Evolutionary conservation across 2,797 vertebrate species (phyloP).

Genomic region (Coranthus polyacanthus): DNA sequence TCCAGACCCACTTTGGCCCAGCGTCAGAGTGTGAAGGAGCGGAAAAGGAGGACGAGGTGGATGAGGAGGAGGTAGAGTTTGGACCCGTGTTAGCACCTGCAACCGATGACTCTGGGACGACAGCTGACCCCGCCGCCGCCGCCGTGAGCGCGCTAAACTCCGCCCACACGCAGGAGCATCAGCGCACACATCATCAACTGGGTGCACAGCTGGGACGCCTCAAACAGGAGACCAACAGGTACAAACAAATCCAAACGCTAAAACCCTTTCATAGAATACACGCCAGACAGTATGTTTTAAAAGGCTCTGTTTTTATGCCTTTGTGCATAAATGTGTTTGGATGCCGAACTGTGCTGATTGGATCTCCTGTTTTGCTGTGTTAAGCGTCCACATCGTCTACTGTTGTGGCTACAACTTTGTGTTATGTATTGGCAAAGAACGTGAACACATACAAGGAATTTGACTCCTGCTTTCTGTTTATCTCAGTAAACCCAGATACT

Average conservation of each 20-base stretch:
- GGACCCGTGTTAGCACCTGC: constrained; percentile 63
- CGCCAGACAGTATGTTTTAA: too few species aligned
- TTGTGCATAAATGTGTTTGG: too few species aligned
- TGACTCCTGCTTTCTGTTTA: too few species aligned
- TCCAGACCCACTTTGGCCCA: constrained; percentile 91
- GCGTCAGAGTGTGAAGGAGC: constrained; percentile 88
- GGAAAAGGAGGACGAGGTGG: constrained; percentile 89
- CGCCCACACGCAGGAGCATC: constrained; percentile 78
- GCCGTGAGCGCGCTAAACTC: constrained; percentile 74
- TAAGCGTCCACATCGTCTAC: too few species aligned
- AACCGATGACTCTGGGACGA: constrained; percentile 68
- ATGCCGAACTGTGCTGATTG: too few species aligned
- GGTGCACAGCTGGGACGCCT: constrained; percentile 87
- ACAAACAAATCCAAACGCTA: neutral
- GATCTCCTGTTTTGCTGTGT: too few species aligned
- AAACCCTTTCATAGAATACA: too few species aligned
- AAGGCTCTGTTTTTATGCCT: too few species aligned
- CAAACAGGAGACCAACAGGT: constrained; percentile 92
- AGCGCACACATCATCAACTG: constrained; percentile 82
- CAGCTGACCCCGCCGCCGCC: constrained; percentile 43
- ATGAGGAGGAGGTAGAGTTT: constrained; percentile 85
- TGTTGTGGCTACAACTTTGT: too few species aligned
- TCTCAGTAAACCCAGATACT: too few species aligned
- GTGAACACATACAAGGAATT: too few species aligned
- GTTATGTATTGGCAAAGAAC: too few species aligned